Evolutionary conservation across 2,113 vertebrate genomes (phyloP).

Genomic region (Catharus bicknelli): DNA sequence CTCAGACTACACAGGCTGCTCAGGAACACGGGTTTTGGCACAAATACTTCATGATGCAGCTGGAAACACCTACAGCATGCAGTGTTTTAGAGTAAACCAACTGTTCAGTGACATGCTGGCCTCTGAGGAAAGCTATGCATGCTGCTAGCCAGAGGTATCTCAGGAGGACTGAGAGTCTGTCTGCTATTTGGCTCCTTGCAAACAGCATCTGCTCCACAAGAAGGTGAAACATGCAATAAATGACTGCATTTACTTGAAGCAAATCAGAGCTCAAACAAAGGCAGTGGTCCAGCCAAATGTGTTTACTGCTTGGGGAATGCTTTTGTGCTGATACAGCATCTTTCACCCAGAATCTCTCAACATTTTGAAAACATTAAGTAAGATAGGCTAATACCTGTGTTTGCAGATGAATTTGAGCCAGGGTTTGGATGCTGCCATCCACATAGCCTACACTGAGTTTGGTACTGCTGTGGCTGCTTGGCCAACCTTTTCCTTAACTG

Average conservation of each 20-base stretch:
- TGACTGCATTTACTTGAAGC: slow-evolving; percentile 35
- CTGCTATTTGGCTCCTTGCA: slow-evolving; percentile 53
- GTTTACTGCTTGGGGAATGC: slow-evolving; percentile 12
- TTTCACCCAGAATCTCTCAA: not conserved
- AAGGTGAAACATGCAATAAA: slow-evolving; percentile 57
- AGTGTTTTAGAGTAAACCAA: slow-evolving; percentile 28
- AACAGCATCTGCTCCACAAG: slow-evolving; percentile 50
- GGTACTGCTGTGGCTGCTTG: not conserved
- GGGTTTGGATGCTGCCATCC: not conserved
- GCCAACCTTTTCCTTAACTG: not conserved
- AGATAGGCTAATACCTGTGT: not conserved
- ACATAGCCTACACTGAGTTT: not conserved
- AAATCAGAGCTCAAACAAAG: slow-evolving; percentile 35
- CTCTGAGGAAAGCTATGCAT: slow-evolving; percentile 27
- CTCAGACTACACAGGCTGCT: not conserved
- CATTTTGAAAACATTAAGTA: not conserved
- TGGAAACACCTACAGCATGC: slow-evolving; percentile 30
- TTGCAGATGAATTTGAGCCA: not conserved
- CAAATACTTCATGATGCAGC: not conserved
- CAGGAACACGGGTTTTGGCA: not conserved
- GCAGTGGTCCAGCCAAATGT: slow-evolving; percentile 28
- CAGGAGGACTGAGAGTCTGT: slow-evolving; percentile 7
- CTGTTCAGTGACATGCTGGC: slow-evolving; percentile 38
- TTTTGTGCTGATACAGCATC: slow-evolving; percentile 43
- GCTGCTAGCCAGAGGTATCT: slow-evolving; percentile 42